Base-by-base conservation (phyloP, 1,140 invertebrate genomes). In the Aphis craccivora region DNA sequence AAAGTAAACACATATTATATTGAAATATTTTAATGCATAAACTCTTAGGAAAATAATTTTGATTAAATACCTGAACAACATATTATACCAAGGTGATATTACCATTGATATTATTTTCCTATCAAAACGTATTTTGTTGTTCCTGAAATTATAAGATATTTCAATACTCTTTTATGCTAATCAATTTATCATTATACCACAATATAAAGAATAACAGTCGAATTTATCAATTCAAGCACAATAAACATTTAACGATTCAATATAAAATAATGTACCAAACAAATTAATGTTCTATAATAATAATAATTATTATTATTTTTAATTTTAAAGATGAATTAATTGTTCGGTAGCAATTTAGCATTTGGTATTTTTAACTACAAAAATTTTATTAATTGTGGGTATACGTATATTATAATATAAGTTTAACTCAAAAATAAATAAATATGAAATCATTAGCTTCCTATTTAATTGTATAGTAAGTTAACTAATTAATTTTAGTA, bases 181-280 rank as follows among this genome's bases (percentile, higher is more conserved):
- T 76, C 30, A 23, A 35, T 18, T n/a, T 76, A 76, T 76, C 30
- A 23, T 76, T 18, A 0, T n/a, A 14, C 30, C 18, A 4, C 4
- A 76, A 6, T 76, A 14, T 35, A 76, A 76, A 4, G 60, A 76
- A 76, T 76, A 76, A 76, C 30, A 18, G n/a, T 76, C n/a, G 60
- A n/a, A n/a, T 76, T 76, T 76, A 76, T 76, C 60, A n/a, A 76
- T 76, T 76, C 30, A 76, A n/a, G n/a, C n/a, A 76, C n/a, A 76
- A 76, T n/a, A n/a, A 76, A n/a, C 60, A n/a, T 76, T 14, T n/a
- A n/a, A 76, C n/a, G 60, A 1, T 76, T 76, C 14, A 76, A 18
- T n/a, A n/a, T 20, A 76, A 76, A 2, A n/a, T 14, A n/a, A n/a
- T 76, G 30, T 4, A 76, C 18, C 60, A 35, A 76, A 76, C 30